Base-by-base conservation (phyloP, 1,140 invertebrate species). In the Hirudo medicinalis region DNA sequence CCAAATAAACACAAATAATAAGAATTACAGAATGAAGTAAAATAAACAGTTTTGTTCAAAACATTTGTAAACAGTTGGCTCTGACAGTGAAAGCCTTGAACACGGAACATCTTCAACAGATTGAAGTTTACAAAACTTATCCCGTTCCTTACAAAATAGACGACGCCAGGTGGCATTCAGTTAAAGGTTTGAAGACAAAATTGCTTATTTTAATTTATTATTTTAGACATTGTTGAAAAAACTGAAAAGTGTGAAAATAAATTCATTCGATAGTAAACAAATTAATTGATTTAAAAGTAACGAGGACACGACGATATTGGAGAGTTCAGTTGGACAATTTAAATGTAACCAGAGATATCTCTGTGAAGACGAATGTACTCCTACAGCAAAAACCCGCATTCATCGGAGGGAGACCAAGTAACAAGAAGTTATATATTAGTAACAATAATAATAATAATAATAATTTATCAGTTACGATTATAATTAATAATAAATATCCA, bases 361-460 rank as follows among this genome's bases (percentile, higher is more conserved):
- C 29, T 5, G 53, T 53, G 3, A 36, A 25, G 53, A 70, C 69
- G 43, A 70, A 70, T 29, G 69, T 70, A 9, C 43, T 49, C 17
- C 13, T 70, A 6, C n/a, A 49, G 8, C 32, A 53, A 17, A 49
- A 53, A 32, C 69, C 36, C 0, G 69, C 36, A 19, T 70, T 49
- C 69, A 70, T 70, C n/a, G 69, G 69, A 70, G 69, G 69, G 22
- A 36, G 69, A 70, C 69, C 69, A 54, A 25, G 69, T 70, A 63
- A 63, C 17, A 63, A 63, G 4, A 60, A 60, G n/a, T n/a, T n/a
- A n/a, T n/a, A 6, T 6, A 60, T 60, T 6, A 60, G 27, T 60
- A 6, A 15, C 4, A 60, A 60, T 60, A 60, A 60, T 60, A 6
- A 6, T 60, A 60, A 60, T 60, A 60, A 60, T 60, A 60, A 60